These are phyloP conservation scores for Temnothorax unifasciatus DNA, from an alignment of 2,888 invertebrate genomes.

Conservation along the genomic window DNA sequence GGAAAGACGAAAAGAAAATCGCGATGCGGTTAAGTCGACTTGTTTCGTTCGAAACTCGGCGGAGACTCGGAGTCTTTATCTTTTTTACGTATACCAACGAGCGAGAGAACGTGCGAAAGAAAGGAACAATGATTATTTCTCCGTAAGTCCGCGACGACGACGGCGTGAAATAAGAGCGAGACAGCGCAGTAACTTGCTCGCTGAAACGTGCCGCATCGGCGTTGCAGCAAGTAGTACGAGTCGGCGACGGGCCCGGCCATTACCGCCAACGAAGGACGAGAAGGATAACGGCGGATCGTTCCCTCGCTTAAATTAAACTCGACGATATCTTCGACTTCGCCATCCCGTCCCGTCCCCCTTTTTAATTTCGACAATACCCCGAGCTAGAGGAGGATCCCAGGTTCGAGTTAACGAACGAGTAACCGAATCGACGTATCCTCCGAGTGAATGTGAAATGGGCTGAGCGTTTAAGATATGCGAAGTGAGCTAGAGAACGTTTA, in stretches of 20 bases:
- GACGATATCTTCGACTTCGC: slow-evolving; percentile 40
- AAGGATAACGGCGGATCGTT: slow-evolving; percentile 19
- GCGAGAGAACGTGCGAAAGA: slow-evolving; percentile 12
- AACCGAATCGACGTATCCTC: slow-evolving; percentile 15
- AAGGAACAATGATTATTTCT: slow-evolving; percentile 62
- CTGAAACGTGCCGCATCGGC: slow-evolving; percentile 56
- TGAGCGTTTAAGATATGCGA: not conserved
- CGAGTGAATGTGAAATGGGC: not conserved
- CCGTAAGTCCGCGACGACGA: slow-evolving; percentile 15
- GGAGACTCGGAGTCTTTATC: not conserved
- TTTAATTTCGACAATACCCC: slow-evolving; percentile 46
- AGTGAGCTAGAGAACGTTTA: not conserved
- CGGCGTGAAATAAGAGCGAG: slow-evolving; percentile 44
- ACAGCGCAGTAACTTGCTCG: slow-evolving; percentile 35
- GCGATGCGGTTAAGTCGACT: slow-evolving; percentile 19
- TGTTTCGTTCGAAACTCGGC: not conserved
- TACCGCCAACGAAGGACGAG: not conserved
- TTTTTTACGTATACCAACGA: slow-evolving; percentile 1
- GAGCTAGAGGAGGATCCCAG: not conserved
- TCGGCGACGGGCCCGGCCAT: slow-evolving; percentile 55
- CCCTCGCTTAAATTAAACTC: slow-evolving; percentile 60
- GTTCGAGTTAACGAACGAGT: slow-evolving; percentile 1
- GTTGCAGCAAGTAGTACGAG: slow-evolving; percentile 61
- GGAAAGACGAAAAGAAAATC: not conserved
- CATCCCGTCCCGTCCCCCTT: not conserved